Conservation (phyloP, 2,113 vertebrate genomes). For the Cercopithecus mona region DNA sequence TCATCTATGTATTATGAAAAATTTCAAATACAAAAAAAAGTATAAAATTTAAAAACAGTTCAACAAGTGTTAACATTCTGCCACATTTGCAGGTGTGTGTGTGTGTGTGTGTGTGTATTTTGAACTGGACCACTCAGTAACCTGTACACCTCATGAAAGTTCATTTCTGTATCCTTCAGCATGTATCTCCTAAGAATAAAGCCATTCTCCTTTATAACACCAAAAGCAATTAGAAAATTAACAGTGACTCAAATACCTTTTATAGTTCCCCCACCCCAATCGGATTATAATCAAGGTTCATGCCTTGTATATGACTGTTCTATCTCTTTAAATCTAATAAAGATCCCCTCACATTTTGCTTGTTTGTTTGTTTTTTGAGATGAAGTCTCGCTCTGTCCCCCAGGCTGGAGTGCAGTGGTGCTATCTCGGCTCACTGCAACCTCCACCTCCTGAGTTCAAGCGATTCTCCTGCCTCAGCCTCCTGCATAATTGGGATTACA, state of each 20-base stretch:
- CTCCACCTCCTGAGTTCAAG: too few species aligned
- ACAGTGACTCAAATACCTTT: not conserved
- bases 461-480: too few species aligned
- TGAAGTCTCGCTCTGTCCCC: too few species aligned
- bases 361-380: too few species aligned
- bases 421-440: too few species aligned
- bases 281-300: not conserved
- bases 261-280: not conserved
- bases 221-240: not conserved
- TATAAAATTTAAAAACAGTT: not conserved
- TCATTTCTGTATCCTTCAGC: not conserved
- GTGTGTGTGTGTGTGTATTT: not conserved
- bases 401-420: too few species aligned
- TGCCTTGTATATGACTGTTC: not conserved
- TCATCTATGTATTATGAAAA: not conserved
- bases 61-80: not conserved
- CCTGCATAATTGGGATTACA: too few species aligned
- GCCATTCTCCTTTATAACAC: not conserved
- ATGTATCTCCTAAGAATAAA: not conserved
- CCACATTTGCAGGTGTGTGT: not conserved
- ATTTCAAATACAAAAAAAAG: conserved; percentile 10
- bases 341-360: not conserved
- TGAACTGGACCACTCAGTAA: not conserved
- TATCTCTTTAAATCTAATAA: not conserved
- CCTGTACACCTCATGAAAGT: not conserved